These are phyloP conservation scores for Diogma glabrata DNA, from an alignment of 2,888 invertebrate genomes.

Conservation along the genomic window DNA sequence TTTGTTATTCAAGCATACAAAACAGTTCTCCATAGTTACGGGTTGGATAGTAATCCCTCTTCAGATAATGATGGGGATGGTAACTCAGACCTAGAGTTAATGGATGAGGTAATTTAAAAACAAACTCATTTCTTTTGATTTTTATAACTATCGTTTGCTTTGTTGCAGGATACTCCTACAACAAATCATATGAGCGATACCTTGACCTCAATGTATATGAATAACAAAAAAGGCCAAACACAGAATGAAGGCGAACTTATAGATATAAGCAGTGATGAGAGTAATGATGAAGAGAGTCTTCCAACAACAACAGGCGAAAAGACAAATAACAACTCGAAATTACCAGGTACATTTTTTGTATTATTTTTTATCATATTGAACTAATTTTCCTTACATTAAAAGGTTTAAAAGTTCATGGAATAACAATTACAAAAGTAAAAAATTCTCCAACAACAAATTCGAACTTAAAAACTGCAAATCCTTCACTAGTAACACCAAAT, in stretches of 20 bases:
- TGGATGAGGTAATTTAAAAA: slow-evolving; percentile 25
- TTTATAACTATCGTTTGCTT: slow-evolving; percentile 21
- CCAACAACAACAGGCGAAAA: slow-evolving; percentile 1
- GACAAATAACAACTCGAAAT: too few species aligned
- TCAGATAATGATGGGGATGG: slow-evolving; percentile 46
- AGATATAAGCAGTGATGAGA: slow-evolving; percentile 68
- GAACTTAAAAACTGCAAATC: not conserved
- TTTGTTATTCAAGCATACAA: slow-evolving; percentile 46
- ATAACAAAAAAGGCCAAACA: slow-evolving; percentile 6
- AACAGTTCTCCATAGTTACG: slow-evolving; percentile 57
- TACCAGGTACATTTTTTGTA: too few species aligned
- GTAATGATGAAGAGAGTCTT: slow-evolving; percentile 40
- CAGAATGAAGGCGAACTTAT: slow-evolving; percentile 48
- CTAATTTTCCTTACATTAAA: too few species aligned
- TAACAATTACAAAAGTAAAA: slow-evolving; percentile 8
- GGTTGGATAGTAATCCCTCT: slow-evolving; percentile 45
- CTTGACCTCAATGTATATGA: slow-evolving; percentile 19
- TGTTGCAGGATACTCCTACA: slow-evolving; percentile 22
- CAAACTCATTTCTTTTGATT: too few species aligned
- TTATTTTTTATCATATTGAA: too few species aligned
- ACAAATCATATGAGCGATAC: slow-evolving; percentile 29
- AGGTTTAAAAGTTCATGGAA: not conserved
- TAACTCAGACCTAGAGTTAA: slow-evolving; percentile 32
- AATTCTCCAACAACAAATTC: not conserved
- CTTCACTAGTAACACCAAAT: not conserved